phyloP scores from a whole-genome alignment of 2,797 vertebrate genomes.

The Poeciliopsis paucimaculata region DNA sequence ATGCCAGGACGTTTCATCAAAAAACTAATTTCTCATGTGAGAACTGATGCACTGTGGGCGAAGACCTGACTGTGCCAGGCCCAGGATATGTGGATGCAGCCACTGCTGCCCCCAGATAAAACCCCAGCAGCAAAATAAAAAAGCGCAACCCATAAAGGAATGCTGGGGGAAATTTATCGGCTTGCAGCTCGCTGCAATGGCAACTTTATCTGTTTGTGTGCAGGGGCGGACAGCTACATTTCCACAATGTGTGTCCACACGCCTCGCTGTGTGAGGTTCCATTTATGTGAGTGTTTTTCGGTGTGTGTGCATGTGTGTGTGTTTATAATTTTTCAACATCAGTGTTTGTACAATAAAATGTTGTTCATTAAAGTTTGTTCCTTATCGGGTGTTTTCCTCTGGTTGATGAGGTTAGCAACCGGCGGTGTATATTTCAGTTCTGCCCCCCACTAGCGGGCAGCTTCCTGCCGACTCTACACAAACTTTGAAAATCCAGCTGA shows the following conservation, averaged over 20 bases:
- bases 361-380: slow-evolving; percentile 18
- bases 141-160: slow-evolving; percentile 65
- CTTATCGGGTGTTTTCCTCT: slow-evolving; percentile 13
- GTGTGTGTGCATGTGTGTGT: neutral
- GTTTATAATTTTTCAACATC: slow-evolving; percentile 36
- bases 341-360: slow-evolving; percentile 29
- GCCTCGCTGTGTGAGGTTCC: slow-evolving; percentile 54
- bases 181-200: slow-evolving; percentile 39
- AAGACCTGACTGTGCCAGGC: slow-evolving; percentile 57
- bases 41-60: slow-evolving; percentile 66
- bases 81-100: slow-evolving; percentile 64
- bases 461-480: slow-evolving; percentile 42
- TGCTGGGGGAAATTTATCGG: slow-evolving; percentile 55
- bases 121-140: slow-evolving; percentile 66
- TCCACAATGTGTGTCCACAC: slow-evolving; percentile 54
- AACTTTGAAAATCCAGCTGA: slow-evolving; percentile 42
- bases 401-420: slow-evolving; percentile 24
- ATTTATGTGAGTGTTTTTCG: slow-evolving; percentile 58
- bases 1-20: slow-evolving; percentile 71
- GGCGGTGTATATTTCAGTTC: slow-evolving; percentile 28
- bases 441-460: slow-evolving; percentile 55
- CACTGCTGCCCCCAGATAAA: slow-evolving; percentile 72
- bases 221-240: slow-evolving; percentile 62
- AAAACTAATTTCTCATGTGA: slow-evolving; percentile 73
- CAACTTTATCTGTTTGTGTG: slow-evolving; percentile 65